Base-by-base conservation (phyloP, 2,797 vertebrate species). In the Phaenicophaeus curvirostris region DNA sequence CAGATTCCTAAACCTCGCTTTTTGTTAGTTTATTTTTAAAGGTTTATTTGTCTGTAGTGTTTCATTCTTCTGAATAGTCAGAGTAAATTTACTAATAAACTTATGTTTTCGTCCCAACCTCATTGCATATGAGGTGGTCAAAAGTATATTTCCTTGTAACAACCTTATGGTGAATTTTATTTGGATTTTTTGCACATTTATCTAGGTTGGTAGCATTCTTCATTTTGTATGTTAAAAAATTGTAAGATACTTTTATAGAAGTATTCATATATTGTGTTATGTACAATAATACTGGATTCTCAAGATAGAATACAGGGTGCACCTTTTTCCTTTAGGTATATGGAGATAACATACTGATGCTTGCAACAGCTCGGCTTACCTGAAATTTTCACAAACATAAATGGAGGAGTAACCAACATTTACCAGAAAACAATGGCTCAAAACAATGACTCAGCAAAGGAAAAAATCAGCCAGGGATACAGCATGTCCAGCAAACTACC, bases 401-500 rank as follows among this genome's bases (percentile, higher is more conserved):
- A 31, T 35, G 39, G 68, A 93, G 21, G 10, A 5, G 39, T 91
- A 92, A 95, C 92, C 35, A 94, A 81, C 51, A 62, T 92, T 97
- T 96, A 95, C 94, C 85, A 96, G 96, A 39, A 39, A 13, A 39
- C 39, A 39, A 39, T 13, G 39, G 39, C 13, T 39, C 39, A 96
- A 96, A 87, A 81, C 84, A 83, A 59, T 86, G 71, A 93, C 73
- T 96, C 86, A 95, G 31, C 66, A 77, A 93, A 93, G 62, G 79
- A 94, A 97, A 96, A 85, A 91, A 69, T 74, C 89, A 95, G 86
- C 89, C 90, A 93, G 80, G 39, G 80, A 94, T 71, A 48, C 63
- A 80, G 39, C 72, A 85, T 91, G 93, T 95, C 93, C 96, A 97
- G 97, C 74, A 95, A 91, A 96, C 87, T 96, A 89, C 85, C 93